Conservation (phyloP, 1,140 invertebrate species). For the Calycopis cecrops region DNA sequence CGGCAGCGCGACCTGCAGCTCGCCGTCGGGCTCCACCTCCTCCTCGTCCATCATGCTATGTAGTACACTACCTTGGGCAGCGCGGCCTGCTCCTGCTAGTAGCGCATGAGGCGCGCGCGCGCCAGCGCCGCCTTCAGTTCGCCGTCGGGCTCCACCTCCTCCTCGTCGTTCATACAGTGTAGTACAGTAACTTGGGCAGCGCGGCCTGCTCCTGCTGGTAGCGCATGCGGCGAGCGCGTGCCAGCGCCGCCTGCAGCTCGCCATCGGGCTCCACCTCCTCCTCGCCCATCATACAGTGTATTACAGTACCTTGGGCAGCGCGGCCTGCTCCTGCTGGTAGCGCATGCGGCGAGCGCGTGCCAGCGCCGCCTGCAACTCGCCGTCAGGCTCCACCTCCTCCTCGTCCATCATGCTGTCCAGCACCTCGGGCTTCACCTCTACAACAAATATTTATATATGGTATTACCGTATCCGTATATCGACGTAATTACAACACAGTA, state of each 20-base stretch:
- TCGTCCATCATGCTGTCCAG: conserved; percentile 83
- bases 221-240: conserved; percentile 50
- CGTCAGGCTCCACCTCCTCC: conserved; percentile 84
- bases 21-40: conserved; percentile 85
- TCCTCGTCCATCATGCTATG: conserved; percentile 42
- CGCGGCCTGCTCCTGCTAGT: conserved; percentile 26
- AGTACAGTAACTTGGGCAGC: conserved; percentile 53
- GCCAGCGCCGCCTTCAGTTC: conserved; percentile 38
- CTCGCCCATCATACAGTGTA: not conserved
- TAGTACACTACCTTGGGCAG: conserved; percentile 42
- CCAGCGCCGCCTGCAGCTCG: conserved; percentile 55
- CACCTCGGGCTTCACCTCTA: conserved; percentile 76
- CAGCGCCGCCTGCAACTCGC: conserved; percentile 79
- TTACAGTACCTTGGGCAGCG: conserved; percentile 44
- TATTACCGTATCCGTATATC: no score
- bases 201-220: conserved; percentile 29
- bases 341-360: conserved; percentile 53
- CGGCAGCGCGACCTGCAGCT: conserved; percentile 19
- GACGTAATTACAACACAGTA: no score
- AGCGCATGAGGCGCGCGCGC: conserved; percentile 50
- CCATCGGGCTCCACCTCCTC: conserved; percentile 84
- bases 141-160: conserved; percentile 33
- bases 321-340: conserved; percentile 29
- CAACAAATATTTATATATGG: not conserved
- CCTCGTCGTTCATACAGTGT: conserved; percentile 30